Evolutionary conservation across 2,797 vertebrate genomes (phyloP).

Genomic region (Cossypha heuglini): DNA sequence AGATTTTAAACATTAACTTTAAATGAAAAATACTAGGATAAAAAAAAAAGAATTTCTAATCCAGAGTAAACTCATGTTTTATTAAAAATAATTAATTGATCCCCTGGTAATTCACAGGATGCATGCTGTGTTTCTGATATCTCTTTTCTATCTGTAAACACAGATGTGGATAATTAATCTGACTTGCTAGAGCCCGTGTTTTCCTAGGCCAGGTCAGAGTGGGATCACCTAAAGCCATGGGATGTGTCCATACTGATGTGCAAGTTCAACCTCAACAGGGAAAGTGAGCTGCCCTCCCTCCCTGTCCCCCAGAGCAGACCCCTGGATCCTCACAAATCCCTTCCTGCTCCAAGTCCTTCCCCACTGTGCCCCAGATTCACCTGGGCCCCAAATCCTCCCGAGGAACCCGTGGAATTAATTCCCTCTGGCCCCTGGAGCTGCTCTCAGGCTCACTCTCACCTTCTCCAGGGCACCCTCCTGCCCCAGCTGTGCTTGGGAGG

Average conservation of each 20-base stretch:
- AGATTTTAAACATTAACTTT: conserved; percentile 19
- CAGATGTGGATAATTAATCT: background rate
- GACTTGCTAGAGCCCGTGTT: background rate
- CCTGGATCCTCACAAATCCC: background rate
- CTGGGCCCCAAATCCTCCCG: background rate
- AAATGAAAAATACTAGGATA: background rate
- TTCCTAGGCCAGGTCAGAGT: background rate
- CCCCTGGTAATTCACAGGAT: background rate
- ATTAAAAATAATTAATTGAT: conserved; percentile 25
- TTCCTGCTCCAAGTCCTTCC: background rate
- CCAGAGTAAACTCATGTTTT: background rate
- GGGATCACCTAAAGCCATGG: background rate
- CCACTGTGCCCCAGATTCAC: background rate
- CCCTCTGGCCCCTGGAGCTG: background rate
- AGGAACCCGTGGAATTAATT: background rate
- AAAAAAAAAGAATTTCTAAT: background rate
- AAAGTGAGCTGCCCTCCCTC: background rate
- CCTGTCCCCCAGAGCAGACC: background rate
- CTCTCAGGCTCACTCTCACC: background rate
- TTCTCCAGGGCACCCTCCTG: background rate
- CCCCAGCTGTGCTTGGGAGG: fast-evolving
- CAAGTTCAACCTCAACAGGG: background rate
- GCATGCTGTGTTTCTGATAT: background rate
- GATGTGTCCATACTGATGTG: background rate
- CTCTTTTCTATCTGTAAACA: background rate